These are phyloP conservation scores for Philantomba maxwellii DNA, from an alignment of 2,113 vertebrate genomes.

Conservation along the genomic window DNA sequence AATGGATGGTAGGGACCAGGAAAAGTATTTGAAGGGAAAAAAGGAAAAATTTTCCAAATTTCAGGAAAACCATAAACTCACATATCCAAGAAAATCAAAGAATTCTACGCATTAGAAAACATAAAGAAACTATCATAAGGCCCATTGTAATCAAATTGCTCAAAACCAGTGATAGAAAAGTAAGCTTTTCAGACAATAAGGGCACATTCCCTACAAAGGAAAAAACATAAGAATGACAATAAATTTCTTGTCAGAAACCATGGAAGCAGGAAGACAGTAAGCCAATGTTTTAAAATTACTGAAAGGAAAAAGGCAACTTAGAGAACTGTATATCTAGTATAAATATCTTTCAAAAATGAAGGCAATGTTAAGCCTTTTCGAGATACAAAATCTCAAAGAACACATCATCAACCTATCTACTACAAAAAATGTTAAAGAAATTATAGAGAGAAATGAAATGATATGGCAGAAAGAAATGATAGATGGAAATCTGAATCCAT, in stretches of 20 bases:
- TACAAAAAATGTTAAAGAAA: neutral
- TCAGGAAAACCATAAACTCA: neutral
- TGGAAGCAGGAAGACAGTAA: neutral
- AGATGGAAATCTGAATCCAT: neutral
- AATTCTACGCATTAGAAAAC: neutral
- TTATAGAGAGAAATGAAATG: neutral
- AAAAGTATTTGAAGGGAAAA: neutral
- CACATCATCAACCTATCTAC: neutral
- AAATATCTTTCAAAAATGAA: neutral
- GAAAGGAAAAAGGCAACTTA: neutral
- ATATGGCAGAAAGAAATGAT: neutral
- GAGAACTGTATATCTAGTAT: neutral
- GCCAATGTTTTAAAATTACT: neutral
- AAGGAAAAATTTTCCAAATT: neutral
- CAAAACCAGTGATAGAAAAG: neutral
- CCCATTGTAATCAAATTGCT: neutral
- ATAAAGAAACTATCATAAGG: neutral
- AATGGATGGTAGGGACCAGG: neutral
- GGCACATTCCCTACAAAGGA: neutral
- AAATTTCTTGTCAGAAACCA: neutral
- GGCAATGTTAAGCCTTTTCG: neutral
- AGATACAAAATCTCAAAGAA: neutral
- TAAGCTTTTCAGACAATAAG: neutral
- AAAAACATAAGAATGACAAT: neutral
- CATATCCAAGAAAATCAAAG: neutral